phyloP scores from a whole-genome alignment of 2,888 invertebrate genomes.

The Lampropteryx suffumata region DNA sequence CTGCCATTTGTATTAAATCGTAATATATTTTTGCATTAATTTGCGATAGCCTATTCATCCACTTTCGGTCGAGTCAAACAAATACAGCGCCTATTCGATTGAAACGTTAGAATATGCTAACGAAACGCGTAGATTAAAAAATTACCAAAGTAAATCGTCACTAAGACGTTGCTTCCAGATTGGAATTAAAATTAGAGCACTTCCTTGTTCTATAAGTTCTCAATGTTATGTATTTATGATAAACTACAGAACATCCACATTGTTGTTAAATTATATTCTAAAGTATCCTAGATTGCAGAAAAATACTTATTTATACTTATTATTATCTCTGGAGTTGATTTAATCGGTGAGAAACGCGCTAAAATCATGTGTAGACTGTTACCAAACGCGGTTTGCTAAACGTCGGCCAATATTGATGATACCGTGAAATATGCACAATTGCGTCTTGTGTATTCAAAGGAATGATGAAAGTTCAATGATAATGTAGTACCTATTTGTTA shows the following conservation, averaged over 20 bases:
- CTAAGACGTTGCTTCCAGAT: constrained; percentile 4
- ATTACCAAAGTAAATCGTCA: constrained; percentile 15
- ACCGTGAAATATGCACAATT: constrained; percentile 9
- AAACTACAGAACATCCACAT: background rate
- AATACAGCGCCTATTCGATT: background rate
- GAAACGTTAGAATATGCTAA: background rate
- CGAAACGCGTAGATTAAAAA: constrained; percentile 8
- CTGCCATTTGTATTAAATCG: background rate
- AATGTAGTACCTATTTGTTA: constrained; percentile 60
- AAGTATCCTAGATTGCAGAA: too few relatives aligned
- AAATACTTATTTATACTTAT: too few relatives aligned
- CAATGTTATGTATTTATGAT: background rate
- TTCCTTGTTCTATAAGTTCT: background rate
- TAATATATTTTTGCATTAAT: background rate
- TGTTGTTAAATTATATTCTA: background rate
- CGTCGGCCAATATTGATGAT: constrained; percentile 42
- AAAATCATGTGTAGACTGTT: constrained; percentile 40
- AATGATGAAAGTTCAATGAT: constrained; percentile 43
- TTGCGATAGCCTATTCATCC: constrained; percentile 7
- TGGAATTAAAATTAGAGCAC: constrained; percentile 8
- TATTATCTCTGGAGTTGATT: too few relatives aligned
- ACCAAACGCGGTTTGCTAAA: constrained; percentile 36
- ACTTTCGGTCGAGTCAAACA: constrained; percentile 1
- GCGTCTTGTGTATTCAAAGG: constrained; percentile 7
- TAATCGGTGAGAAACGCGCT: background rate